Conservation (phyloP, 2,797 vertebrate genomes). For the Tragopan temminckii region DNA sequence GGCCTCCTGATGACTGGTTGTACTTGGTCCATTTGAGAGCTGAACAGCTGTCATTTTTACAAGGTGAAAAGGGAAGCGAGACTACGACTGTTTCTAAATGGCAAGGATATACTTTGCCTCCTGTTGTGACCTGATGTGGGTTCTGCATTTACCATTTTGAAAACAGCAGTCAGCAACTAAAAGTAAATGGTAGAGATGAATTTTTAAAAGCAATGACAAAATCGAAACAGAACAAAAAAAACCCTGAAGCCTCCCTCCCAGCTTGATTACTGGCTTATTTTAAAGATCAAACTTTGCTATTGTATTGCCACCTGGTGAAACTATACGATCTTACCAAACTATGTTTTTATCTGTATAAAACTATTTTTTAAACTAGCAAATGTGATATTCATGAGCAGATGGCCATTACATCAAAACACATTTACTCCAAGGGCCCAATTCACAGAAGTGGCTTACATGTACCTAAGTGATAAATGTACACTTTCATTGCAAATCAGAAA, state of each 20-base stretch:
- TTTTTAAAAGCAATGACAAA: slow-evolving; percentile 31
- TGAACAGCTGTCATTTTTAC: slow-evolving; percentile 10
- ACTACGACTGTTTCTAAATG: background rate
- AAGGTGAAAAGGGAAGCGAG: slow-evolving; percentile 1
- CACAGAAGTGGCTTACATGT: slow-evolving; percentile 71
- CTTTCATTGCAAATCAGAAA: slow-evolving; percentile 45
- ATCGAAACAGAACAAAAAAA: background rate
- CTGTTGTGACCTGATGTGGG: background rate
- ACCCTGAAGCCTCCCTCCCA: background rate
- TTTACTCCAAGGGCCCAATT: slow-evolving; percentile 73
- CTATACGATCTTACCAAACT: slow-evolving; percentile 60
- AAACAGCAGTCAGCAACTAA: background rate
- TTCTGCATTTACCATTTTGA: background rate
- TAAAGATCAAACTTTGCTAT: slow-evolving; percentile 59
- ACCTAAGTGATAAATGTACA: slow-evolving; percentile 75
- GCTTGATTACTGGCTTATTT: slow-evolving; percentile 5
- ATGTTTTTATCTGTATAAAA: slow-evolving; percentile 70
- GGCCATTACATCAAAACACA: slow-evolving; percentile 80
- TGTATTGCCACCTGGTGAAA: slow-evolving; percentile 73
- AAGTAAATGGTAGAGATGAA: slow-evolving; percentile 28
- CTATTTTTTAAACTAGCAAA: slow-evolving; percentile 73
- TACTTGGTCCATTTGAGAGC: background rate
- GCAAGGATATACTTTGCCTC: background rate
- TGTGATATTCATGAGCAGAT: slow-evolving; percentile 79
- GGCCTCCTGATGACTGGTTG: background rate